These are phyloP conservation scores for Troides oblongomaculatus DNA, from an alignment of 2,888 invertebrate genomes.

Conservation along the genomic window DNA sequence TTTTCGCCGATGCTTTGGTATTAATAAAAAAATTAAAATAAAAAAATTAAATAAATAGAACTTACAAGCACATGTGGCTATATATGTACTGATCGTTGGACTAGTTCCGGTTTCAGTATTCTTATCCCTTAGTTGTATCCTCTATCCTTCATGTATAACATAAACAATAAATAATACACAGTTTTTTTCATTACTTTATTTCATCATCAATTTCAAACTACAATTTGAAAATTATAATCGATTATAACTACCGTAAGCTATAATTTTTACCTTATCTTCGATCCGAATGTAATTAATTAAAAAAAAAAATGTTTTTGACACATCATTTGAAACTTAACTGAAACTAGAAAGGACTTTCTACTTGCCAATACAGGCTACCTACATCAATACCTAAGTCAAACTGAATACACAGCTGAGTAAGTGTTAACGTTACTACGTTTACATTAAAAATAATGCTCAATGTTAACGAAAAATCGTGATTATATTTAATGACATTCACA, in stretches of 20 bases:
- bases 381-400: constrained; percentile 43
- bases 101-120: too few species aligned
- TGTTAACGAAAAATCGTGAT: neutral
- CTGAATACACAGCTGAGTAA: constrained; percentile 1
- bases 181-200: constrained; percentile 69
- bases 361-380: constrained; percentile 65
- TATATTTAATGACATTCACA: neutral
- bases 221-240: constrained; percentile 77
- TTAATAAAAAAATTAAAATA: too few species aligned
- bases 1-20: too few species aligned
- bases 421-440: neutral
- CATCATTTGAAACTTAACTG: constrained; percentile 61
- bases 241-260: constrained; percentile 79
- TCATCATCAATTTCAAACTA: constrained; percentile 78
- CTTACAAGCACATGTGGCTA: too few species aligned
- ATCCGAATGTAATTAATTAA: constrained; percentile 55
- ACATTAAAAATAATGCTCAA: constrained; percentile 8
- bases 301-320: constrained; percentile 71
- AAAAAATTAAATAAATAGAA: too few species aligned
- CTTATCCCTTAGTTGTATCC: too few species aligned
- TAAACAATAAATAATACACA: constrained; percentile 27
- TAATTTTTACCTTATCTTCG: constrained; percentile 71
- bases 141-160: neutral
- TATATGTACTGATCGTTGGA: too few species aligned
- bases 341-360: constrained; percentile 54